A percentile compares a stretch with the other conserved stretches of the same genome.
Evolutionary conservation across 30 jellyfish, hydroid and myxozoan genomes (phyloP).

Genomic region (Cassiopea xamachana): DNA sequence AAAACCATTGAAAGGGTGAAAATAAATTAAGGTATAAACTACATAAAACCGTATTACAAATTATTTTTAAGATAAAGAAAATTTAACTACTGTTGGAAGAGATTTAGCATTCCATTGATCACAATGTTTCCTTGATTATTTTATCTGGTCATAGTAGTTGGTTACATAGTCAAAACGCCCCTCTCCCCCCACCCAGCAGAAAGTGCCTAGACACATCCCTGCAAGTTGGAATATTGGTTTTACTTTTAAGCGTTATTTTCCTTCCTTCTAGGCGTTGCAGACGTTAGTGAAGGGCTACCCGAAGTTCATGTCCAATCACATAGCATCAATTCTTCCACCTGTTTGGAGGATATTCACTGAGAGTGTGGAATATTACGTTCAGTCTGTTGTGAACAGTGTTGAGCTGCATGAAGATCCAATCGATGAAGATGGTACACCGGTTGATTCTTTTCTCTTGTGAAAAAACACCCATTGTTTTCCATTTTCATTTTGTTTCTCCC

Average conservation of each 20-base stretch:
- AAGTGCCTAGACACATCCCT: too few species aligned
- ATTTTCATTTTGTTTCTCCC: neutral
- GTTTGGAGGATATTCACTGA: slow-evolving; percentile 91
- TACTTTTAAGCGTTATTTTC: neutral
- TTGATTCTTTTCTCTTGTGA: neutral
- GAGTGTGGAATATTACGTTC: slow-evolving; percentile 82
- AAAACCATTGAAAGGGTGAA: too few species aligned
- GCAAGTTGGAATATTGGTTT: too few species aligned
- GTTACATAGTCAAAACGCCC: too few species aligned
- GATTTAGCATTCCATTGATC: too few species aligned
- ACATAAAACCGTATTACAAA: too few species aligned
- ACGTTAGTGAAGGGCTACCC: slow-evolving; percentile 88
- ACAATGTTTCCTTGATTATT: too few species aligned
- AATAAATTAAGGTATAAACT: too few species aligned
- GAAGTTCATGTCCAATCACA: slow-evolving; percentile 61
- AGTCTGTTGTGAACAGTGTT: slow-evolving; percentile 73
- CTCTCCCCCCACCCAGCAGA: too few species aligned
- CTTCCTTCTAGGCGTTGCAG: slow-evolving; percentile 79
- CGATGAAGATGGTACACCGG: slow-evolving; percentile 91
- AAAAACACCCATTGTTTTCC: neutral
- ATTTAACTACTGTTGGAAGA: too few species aligned
- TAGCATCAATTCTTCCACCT: slow-evolving; percentile 89
- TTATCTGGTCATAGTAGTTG: too few species aligned
- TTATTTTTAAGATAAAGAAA: too few species aligned
- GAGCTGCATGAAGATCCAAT: slow-evolving; percentile 81